Percentiles rank a stretch among this genome's conserved stretches.
Evolutionary conservation across 2,888 invertebrate species (phyloP).

Genomic region (Agriotes lineatus): DNA sequence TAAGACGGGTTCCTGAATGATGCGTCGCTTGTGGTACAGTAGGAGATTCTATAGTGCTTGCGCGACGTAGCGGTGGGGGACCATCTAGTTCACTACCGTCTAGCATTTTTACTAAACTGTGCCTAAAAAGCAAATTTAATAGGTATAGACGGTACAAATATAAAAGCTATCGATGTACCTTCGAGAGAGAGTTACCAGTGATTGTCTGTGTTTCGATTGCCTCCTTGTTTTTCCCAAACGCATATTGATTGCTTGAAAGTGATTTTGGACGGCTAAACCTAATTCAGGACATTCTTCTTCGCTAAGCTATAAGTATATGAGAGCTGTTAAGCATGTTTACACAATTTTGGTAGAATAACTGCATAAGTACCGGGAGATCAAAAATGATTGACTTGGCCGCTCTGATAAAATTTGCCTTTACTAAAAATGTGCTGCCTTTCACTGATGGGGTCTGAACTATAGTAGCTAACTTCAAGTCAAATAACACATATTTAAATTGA

Average conservation of each 20-base stretch:
- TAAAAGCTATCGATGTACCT: conserved; percentile 67
- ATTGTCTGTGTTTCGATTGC: conserved; percentile 87
- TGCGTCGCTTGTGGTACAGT: conserved; percentile 55
- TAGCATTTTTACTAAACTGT: conserved; percentile 83
- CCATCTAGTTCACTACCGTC: conserved; percentile 79
- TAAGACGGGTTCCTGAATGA: conserved; percentile 67
- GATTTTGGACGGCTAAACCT: conserved; percentile 88
- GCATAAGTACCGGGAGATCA: too few species aligned
- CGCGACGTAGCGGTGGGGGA: conserved; percentile 76
- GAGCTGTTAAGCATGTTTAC: too few species aligned
- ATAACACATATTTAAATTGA: too few species aligned
- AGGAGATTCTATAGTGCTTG: conserved; percentile 62
- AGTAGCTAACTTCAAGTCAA: too few species aligned
- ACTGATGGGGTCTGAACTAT: too few species aligned
- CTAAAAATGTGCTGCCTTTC: too few species aligned
- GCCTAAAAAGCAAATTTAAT: conserved; percentile 69
- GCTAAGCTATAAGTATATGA: conserved; percentile 72
- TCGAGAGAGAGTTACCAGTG: conserved; percentile 84
- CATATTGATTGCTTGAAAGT: conserved; percentile 89
- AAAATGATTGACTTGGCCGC: too few species aligned
- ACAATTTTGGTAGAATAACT: too few species aligned
- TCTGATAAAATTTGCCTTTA: too few species aligned
- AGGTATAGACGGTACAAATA: not conserved
- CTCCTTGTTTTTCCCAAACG: conserved; percentile 77
- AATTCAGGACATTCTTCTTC: conserved; percentile 90